Percentiles rank a stretch among this genome's conserved stretches.
Evolutionary conservation across 2,113 vertebrate genomes (phyloP).

Genomic region (Puntigrus tetrazona): DNA sequence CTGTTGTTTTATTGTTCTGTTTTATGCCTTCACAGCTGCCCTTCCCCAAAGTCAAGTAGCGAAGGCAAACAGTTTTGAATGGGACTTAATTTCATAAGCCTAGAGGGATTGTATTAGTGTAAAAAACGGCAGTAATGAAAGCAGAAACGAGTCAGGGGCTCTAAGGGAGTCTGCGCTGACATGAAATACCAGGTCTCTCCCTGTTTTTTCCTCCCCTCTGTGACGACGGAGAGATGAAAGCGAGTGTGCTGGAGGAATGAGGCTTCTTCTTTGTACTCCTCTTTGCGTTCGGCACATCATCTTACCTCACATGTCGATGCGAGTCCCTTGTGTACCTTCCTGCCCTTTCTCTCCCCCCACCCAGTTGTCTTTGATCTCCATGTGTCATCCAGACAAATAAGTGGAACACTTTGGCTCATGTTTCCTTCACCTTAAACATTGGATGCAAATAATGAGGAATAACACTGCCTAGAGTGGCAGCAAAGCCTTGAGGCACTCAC

Average conservation of each 20-base stretch:
- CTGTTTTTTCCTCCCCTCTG: conserved; percentile 15
- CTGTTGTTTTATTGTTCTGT: neutral
- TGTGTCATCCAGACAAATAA: neutral
- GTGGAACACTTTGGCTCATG: conserved; percentile 22
- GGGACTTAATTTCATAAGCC: neutral
- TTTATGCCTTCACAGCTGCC: conserved; percentile 1
- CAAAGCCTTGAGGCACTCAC: neutral
- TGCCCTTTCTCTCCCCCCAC: neutral
- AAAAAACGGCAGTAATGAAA: neutral
- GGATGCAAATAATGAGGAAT: neutral
- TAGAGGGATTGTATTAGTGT: neutral
- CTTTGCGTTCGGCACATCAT: neutral
- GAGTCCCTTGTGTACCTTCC: conserved; percentile 5
- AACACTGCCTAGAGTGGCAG: neutral
- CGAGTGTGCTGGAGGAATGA: neutral
- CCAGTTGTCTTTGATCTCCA: conserved; percentile 25
- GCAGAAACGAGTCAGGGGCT: neutral
- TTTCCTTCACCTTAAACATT: conserved; percentile 4
- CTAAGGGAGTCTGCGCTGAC: conserved; percentile 20
- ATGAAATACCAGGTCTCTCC: conserved; percentile 27
- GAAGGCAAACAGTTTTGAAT: neutral
- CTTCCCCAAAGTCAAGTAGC: neutral
- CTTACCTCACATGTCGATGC: conserved; percentile 1
- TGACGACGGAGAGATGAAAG: conserved; percentile 35
- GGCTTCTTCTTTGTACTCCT: conserved; percentile 18